These are phyloP conservation scores for Rhinopomastus cyanomelas DNA, from an alignment of 2,113 vertebrate species.

Conservation along the genomic window DNA sequence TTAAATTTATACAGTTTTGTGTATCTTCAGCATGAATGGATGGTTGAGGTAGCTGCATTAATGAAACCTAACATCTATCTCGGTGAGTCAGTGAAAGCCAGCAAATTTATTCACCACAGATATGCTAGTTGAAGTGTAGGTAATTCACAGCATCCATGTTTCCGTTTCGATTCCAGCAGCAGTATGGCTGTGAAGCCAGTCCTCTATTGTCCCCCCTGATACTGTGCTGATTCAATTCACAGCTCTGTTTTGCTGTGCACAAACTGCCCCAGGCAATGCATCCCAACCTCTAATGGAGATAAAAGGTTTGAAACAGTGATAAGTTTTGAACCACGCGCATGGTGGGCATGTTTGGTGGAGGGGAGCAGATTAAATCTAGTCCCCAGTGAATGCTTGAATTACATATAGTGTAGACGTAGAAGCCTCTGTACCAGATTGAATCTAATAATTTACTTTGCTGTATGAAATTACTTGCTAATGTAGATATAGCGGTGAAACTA, in stretches of 20 bases:
- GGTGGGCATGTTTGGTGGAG: slow-evolving; percentile 30
- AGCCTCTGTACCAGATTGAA: neutral
- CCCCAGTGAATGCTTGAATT: neutral
- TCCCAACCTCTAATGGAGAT: slow-evolving; percentile 17
- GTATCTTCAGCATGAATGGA: neutral
- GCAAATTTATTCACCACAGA: neutral
- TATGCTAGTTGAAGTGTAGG: slow-evolving; percentile 12
- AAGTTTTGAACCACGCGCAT: neutral
- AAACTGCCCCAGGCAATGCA: neutral
- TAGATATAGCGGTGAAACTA: neutral
- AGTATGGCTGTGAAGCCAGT: neutral
- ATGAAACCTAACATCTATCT: neutral
- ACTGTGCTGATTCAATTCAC: neutral
- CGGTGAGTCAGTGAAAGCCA: neutral
- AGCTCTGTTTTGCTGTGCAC: neutral
- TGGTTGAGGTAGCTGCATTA: neutral
- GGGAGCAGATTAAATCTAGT: slow-evolving; percentile 4
- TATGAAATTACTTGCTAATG: neutral
- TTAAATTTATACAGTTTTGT: neutral
- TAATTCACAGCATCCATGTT: neutral
- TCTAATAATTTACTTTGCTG: neutral
- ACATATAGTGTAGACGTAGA: neutral
- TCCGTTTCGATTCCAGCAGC: neutral
- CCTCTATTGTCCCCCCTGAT: neutral
- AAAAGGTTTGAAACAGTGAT: neutral